Percentiles rank a stretch among this genome's conserved stretches.
These are phyloP conservation scores for Drosophila borborema DNA, from an alignment of 2,888 invertebrate species.

Conservation along the genomic window DNA sequence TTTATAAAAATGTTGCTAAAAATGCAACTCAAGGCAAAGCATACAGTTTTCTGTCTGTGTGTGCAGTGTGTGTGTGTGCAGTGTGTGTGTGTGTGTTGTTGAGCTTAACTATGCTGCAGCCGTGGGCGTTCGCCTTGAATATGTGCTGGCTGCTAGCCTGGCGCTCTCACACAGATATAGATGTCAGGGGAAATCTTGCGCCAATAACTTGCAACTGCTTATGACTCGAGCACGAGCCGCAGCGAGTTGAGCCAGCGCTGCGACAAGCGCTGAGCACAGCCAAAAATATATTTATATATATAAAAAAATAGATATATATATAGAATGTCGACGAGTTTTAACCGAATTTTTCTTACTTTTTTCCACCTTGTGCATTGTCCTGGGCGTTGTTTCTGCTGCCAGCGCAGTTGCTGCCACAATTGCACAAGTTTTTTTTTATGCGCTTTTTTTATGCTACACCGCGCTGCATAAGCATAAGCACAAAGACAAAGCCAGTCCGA, in stretches of 20 bases:
- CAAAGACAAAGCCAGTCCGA: not conserved
- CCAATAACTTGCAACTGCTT: constrained; percentile 79
- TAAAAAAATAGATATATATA: not conserved
- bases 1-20: constrained; percentile 72
- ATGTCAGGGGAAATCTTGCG: constrained; percentile 73
- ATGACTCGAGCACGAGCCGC: constrained; percentile 58
- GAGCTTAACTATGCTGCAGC: constrained; percentile 55
- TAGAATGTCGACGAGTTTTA: not conserved
- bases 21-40: constrained; percentile 76
- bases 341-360: constrained; percentile 22
- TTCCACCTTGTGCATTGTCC: constrained; percentile 21
- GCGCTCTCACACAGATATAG: constrained; percentile 34
- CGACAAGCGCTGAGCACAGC: constrained; percentile 51
- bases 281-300: not conserved
- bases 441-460: constrained; percentile 55
- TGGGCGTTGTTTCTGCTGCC: constrained; percentile 40
- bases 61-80: not conserved
- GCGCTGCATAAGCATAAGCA: constrained; percentile 35
- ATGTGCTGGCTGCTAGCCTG: constrained; percentile 9
- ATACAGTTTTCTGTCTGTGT: constrained; percentile 45
- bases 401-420: constrained; percentile 39
- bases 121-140: constrained; percentile 61
- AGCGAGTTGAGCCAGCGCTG: constrained; percentile 49
- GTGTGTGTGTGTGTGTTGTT: constrained; percentile 21
- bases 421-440: constrained; percentile 52